phyloP scores from a whole-genome alignment of 2,797 vertebrate species.

The Hippoglossus hippoglossus region DNA sequence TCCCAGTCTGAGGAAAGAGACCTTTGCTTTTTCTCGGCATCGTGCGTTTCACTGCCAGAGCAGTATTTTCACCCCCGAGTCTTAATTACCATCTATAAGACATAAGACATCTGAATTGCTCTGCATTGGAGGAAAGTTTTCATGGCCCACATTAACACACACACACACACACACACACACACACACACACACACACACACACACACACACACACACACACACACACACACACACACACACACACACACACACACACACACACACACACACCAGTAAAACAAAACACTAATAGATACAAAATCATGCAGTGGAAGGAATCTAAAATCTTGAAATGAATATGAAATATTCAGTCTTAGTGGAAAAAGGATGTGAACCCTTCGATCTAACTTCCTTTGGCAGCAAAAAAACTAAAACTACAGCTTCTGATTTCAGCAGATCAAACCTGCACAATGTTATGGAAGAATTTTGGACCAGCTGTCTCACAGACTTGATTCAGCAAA shows the following conservation, averaged over 20 bases:
- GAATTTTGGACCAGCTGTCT: too few relatives aligned
- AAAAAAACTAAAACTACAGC: too few relatives aligned
- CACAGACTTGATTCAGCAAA: not conserved
- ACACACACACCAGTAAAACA: too few relatives aligned
- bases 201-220: not conserved
- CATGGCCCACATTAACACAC: not conserved
- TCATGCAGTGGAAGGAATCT: too few relatives aligned
- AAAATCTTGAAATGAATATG: too few relatives aligned
- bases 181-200: not conserved
- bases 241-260: too few relatives aligned
- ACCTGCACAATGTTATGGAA: not conserved
- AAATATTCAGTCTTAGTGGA: too few relatives aligned
- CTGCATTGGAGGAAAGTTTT: not conserved
- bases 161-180: too few relatives aligned
- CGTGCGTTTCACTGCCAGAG: constrained; percentile 20
- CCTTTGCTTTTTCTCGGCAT: constrained; percentile 4
- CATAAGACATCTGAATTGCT: constrained; percentile 12
- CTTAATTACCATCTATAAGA: constrained; percentile 29
- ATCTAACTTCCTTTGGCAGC: too few relatives aligned
- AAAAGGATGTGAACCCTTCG: too few relatives aligned
- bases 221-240: too few relatives aligned
- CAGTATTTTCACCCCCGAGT: constrained; percentile 21
- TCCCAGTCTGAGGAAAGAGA: constrained; percentile 18
- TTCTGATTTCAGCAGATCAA: not conserved
- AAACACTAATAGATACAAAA: too few relatives aligned